These are phyloP conservation scores for Mamestra configurata DNA, from an alignment of 1,140 invertebrate genomes.

Conservation along the genomic window DNA sequence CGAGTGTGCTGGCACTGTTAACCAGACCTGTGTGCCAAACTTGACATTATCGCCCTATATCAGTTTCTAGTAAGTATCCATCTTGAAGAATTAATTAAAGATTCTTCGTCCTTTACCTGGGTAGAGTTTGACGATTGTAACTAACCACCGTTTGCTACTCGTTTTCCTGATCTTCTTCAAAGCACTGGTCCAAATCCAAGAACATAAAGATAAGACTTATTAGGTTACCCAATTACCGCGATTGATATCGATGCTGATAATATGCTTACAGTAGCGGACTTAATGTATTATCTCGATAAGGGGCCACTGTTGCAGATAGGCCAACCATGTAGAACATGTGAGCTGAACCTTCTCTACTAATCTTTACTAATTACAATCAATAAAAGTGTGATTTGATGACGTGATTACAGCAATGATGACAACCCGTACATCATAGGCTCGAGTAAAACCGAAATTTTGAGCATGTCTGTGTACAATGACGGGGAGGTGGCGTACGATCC, in stretches of 20 bases:
- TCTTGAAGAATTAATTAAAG: background rate
- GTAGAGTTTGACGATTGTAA: background rate
- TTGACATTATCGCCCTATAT: background rate
- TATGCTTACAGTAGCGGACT: too few species aligned
- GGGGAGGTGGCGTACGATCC: constrained; percentile 17
- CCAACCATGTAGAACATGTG: too few species aligned
- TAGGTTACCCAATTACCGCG: too few species aligned
- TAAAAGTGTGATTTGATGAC: background rate
- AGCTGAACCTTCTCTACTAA: too few species aligned
- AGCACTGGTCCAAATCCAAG: too few species aligned
- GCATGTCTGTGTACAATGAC: background rate
- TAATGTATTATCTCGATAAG: too few species aligned
- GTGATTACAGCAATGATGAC: background rate
- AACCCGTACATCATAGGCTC: background rate
- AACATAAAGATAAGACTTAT: too few species aligned
- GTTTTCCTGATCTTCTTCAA: too few species aligned
- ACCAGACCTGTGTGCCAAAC: background rate
- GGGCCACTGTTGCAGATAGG: too few species aligned
- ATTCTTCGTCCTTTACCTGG: background rate
- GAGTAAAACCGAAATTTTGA: background rate
- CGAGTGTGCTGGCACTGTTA: background rate
- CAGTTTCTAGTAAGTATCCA: constrained; percentile 14
- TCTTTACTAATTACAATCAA: too few species aligned
- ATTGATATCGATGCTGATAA: too few species aligned
- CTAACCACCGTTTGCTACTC: background rate